These are phyloP conservation scores for Tridacna gigas DNA, from an alignment of 2,888 invertebrate genomes.

Conservation along the genomic window DNA sequence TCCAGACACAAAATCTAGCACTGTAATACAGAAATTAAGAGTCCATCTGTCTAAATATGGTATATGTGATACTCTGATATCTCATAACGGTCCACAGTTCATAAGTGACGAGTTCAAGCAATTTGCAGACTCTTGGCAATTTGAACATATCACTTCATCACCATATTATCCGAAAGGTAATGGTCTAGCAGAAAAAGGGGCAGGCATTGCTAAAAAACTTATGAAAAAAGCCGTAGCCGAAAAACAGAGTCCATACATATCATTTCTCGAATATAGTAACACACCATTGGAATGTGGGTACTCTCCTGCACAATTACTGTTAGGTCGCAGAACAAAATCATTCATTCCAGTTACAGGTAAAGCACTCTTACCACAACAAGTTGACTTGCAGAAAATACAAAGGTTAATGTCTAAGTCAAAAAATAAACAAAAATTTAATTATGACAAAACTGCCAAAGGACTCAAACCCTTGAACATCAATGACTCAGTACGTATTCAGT, in stretches of 20 bases:
- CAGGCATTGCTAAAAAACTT: constrained; percentile 53
- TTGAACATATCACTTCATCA: constrained; percentile 41
- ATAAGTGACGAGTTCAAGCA: no score
- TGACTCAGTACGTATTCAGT: no score
- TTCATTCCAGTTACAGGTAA: no score
- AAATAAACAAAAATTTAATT: no score
- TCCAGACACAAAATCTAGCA: not conserved
- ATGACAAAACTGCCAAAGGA: no score
- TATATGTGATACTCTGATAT: no score
- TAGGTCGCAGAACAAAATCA: constrained; percentile 40
- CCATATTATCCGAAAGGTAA: constrained; percentile 53
- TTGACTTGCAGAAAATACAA: no score
- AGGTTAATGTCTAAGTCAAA: no score
- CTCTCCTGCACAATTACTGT: constrained; percentile 53
- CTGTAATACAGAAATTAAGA: constrained; percentile 1
- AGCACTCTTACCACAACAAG: no score
- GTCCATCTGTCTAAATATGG: not conserved
- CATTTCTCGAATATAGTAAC: constrained; percentile 60
- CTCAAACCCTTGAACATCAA: no score
- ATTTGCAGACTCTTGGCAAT: no score
- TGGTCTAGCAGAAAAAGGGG: constrained; percentile 48
- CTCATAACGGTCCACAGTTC: no score
- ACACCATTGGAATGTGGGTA: constrained; percentile 56
- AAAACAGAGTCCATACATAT: constrained; percentile 46
- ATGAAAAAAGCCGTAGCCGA: constrained; percentile 38